Base-by-base conservation (phyloP, 2,888 invertebrate species). In the Amiota communis region DNA sequence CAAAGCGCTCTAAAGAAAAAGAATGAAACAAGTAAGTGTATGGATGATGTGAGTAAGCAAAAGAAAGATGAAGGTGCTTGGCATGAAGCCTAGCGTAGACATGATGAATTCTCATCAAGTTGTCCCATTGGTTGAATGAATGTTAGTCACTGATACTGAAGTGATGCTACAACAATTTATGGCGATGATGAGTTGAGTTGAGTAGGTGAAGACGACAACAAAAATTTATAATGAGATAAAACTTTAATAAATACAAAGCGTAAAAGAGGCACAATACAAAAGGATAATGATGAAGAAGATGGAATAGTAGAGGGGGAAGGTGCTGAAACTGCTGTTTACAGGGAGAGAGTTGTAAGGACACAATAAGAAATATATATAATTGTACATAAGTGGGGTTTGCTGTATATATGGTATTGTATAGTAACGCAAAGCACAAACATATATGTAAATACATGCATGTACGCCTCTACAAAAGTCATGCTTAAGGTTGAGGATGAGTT, bases 341-440 rank as follows among this genome's bases (percentile, higher is more conserved):
- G 2, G 36, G 36, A 36, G 36, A 36, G 36, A 36, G 36, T 36
- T 36, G 36, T 36, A 36, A 36, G 36, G 36, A 82, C 83, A 81
- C 85, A 86, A 86, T 86, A 78, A 84, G 82, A 83, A 86, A 84
- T 83, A 85, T 86, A 86, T 86, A 85, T 83, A 86, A 86, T 84
- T 84, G 86, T 84, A 83, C 84, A 83, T 83, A 83, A 81, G 83
- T 80, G 81, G 61, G 36, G 3, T 36, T 6, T 36, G 36, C 36
- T 36, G 36, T 36, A 36, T 36, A 36, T 23, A 23, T 23, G 1
- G 23, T 23, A 23, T 23, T 23, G 23, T 23, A 36, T 53, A 53
- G 69, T 57, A 68, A 17, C 13, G 57, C 13, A 57, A 17, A 23
- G 47, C 46, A 65, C 57, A 48, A 47, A 65, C 17, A 56, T 15